A percentile compares a stretch with the other conserved stretches of the same genome.
phyloP scores from a whole-genome alignment of 2,113 vertebrate species.

The Neotoma lepida region DNA sequence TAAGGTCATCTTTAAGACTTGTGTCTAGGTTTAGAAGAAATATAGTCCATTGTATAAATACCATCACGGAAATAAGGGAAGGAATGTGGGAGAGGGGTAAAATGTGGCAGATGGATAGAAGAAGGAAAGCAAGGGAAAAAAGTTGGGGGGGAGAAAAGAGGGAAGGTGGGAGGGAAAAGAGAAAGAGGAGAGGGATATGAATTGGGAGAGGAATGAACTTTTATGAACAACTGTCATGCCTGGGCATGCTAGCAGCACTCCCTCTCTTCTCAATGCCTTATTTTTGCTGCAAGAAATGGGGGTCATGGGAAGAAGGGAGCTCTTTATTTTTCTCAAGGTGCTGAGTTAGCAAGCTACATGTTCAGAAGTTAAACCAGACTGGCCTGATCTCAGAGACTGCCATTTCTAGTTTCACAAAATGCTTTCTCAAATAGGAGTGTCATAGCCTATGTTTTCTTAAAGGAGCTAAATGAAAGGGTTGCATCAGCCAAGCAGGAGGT shows the following conservation, averaged over 20 bases:
- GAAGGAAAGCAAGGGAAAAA: background rate
- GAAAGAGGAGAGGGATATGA: background rate
- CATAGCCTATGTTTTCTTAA: background rate
- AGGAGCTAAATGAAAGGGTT: background rate
- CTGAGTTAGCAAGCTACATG: background rate
- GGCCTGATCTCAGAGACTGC: background rate
- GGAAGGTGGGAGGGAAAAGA: background rate
- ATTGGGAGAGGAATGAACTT: rapidly evolving
- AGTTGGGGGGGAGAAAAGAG: rapidly evolving
- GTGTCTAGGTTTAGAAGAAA: background rate
- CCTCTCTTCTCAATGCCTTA: background rate
- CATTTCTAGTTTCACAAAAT: background rate
- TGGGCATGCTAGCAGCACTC: background rate
- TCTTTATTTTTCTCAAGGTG: background rate
- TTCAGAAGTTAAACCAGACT: background rate
- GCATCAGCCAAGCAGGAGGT: background rate
- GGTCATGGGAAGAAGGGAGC: background rate
- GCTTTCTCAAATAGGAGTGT: background rate
- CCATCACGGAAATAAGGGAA: background rate
- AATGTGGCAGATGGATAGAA: rapidly evolving
- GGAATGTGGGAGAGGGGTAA: too few relatives aligned
- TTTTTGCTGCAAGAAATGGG: background rate
- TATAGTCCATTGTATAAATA: background rate
- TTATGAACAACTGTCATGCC: background rate
- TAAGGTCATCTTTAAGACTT: constrained; percentile 17